Base-by-base conservation (phyloP, 2,888 invertebrate genomes). In the Parelbella ahira region DNA sequence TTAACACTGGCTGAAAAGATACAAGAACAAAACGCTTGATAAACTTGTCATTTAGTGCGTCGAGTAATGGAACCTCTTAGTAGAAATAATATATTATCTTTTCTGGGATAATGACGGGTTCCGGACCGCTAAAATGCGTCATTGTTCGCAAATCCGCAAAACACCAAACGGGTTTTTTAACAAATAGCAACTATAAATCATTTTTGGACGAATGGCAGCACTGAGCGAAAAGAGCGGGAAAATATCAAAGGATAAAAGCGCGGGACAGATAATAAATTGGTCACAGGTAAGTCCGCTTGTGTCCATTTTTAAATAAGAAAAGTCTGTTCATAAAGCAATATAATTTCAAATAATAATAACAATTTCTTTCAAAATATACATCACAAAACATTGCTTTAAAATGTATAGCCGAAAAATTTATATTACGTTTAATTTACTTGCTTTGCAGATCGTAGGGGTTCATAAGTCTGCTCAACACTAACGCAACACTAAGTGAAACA, bases 161-260 rank as follows among this genome's bases (percentile, higher is more conserved):
- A 29, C 11, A 37, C 21, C 20, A 12, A n/a, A 37, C 6, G n/a
- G n/a, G 37, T 21, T 37, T 37, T 37, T 37, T 15, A 37, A 37
- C 37, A 37, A 37, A 29, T 23, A 39, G 20, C 32, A 6, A 4
- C 34, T 23, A 38, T 44, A 29, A 44, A 38, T 44, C 34, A 38
- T 38, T 34, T 21, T 13, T 28, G 38, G 34, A 32, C 24, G 38
- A 38, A 38, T 34, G 33, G 12, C 20, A 37, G 28, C 27, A 37
- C 28, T 37, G 28, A 36, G 28, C 4, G 28, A 29, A 28, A 29
- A 9, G 4, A 4, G 21, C 37, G 37, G 37, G 37, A 37, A 37
- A 37, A 28, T 37, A 27, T 27, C 25, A 37, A 25, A 27, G 36
- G 36, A 37, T 28, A 21, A 37, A 25, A 20, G 18, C 25, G 37